A percentile compares a stretch with the other conserved stretches of the same genome.
Conservation (phyloP, 2,888 invertebrate species). For the Melanchra persicariae region DNA sequence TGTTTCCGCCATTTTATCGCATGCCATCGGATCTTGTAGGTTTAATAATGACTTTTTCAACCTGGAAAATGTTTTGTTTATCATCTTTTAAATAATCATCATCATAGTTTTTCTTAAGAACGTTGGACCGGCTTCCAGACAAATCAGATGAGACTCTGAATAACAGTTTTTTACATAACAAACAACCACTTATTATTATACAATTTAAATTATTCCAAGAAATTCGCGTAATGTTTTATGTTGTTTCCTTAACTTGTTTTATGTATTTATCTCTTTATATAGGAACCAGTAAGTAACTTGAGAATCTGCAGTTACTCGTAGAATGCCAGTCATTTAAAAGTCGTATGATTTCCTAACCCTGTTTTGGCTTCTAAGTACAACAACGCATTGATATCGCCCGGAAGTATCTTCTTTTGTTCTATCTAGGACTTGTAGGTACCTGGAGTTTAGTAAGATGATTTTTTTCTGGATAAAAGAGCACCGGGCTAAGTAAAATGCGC, state of each 20-base stretch:
- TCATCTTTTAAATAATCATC: neutral
- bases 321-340: conserved; percentile 11
- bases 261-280: conserved; percentile 25
- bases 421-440: neutral
- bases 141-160: neutral
- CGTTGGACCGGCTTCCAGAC: neutral
- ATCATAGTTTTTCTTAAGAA: neutral
- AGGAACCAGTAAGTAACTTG: conserved; percentile 20
- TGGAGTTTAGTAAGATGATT: neutral
- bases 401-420: neutral
- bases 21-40: conserved; percentile 1
- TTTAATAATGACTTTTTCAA: neutral
- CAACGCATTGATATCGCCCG: conserved; percentile 1
- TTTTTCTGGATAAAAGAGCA: too few species aligned
- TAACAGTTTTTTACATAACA: neutral
- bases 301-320: conserved; percentile 11
- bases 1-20: conserved; percentile 43
- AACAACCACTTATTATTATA: neutral
- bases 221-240: conserved; percentile 13
- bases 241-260: conserved; percentile 29
- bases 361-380: neutral
- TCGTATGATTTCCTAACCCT: conserved; percentile 10
- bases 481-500: conserved; percentile 8
- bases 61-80: conserved; percentile 2
- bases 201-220: conserved; percentile 17